Conservation (phyloP, 2,113 vertebrate species). For the Chrysemys picta region DNA sequence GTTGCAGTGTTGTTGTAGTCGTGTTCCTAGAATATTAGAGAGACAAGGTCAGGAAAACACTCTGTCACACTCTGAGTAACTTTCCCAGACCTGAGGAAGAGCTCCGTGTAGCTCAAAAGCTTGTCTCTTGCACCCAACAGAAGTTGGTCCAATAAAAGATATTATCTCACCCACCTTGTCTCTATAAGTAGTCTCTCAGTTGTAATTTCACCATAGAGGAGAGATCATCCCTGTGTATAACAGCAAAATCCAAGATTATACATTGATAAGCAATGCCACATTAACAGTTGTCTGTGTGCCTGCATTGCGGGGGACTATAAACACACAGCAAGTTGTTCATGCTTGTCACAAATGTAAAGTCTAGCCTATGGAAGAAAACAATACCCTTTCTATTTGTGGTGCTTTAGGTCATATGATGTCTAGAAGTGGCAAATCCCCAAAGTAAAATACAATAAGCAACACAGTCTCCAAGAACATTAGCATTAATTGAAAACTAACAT, state of each 20-base stretch:
- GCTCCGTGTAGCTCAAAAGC: background rate
- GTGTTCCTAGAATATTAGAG: background rate
- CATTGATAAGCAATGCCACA: background rate
- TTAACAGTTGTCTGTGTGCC: background rate
- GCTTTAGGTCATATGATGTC: background rate
- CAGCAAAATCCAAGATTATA: background rate
- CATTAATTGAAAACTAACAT: background rate
- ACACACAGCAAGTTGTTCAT: background rate
- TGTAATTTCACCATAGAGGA: background rate
- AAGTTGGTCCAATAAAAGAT: background rate
- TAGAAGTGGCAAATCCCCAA: background rate
- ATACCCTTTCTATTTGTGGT: fast-evolving
- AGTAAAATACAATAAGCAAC: fast-evolving
- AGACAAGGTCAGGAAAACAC: background rate
- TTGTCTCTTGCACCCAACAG: background rate
- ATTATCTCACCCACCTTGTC: background rate
- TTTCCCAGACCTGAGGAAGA: background rate
- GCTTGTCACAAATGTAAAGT: background rate
- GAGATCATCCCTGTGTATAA: background rate
- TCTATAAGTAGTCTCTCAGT: background rate
- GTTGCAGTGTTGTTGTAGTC: background rate
- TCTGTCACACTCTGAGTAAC: background rate
- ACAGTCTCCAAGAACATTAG: background rate
- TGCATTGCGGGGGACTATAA: background rate
- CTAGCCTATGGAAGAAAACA: background rate